phyloP scores from a whole-genome alignment of 2,888 invertebrate species.

The Drosophila dives region DNA sequence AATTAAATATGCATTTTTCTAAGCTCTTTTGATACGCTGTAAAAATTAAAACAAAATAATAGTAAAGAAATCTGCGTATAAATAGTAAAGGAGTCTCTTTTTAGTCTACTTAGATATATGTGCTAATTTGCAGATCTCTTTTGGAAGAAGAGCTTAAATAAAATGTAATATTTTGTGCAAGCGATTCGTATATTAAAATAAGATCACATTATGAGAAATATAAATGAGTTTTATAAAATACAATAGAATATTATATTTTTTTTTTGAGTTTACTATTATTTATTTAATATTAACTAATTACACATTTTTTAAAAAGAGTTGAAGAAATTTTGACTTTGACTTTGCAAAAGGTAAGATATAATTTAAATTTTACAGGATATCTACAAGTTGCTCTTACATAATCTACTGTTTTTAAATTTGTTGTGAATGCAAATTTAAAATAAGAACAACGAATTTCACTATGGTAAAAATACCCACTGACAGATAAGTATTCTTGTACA shows the following conservation, averaged over 20 bases:
- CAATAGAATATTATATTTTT: neutral
- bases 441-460: slow-evolving; percentile 21
- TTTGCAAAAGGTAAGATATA: neutral
- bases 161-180: neutral
- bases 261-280: neutral
- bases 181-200: neutral
- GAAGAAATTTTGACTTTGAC: neutral
- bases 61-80: neutral
- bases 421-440: slow-evolving; percentile 11
- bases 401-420: slow-evolving; percentile 8
- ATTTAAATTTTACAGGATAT: neutral
- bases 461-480: neutral
- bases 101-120: neutral
- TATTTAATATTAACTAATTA: neutral
- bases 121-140: neutral
- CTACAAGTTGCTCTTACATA: too few relatives aligned
- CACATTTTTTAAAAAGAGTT: neutral
- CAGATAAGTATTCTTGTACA: slow-evolving; percentile 1
- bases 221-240: neutral
- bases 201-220: neutral
- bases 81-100: neutral
- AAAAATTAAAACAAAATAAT: neutral
- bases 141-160: neutral
- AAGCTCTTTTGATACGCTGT: slow-evolving; percentile 13
- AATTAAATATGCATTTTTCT: slow-evolving; percentile 33